Evolutionary conservation across 2,888 invertebrate species (phyloP), one percentile per base, ranked within the genome.

Genomic region (Caenorhabditis imperialis): DNA sequence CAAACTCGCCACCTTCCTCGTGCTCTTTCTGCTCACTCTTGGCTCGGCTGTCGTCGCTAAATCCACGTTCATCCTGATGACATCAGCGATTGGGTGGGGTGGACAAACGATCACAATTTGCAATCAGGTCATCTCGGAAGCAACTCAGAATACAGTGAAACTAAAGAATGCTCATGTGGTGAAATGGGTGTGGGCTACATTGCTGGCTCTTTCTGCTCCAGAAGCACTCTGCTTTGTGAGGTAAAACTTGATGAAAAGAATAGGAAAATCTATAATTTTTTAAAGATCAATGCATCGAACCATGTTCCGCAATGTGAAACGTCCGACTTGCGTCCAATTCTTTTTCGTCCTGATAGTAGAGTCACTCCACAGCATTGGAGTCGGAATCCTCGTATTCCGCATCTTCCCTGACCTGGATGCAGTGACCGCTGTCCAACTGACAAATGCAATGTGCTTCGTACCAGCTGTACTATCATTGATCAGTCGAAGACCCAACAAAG

Each of bases 351-450:
- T 94, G 81, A 86, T 94, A 48, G 93, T 94, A 88, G 97, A 98
- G 90, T 93, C 94, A 3, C 91, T 94, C 53, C 95, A 96, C 88
- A 93, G 94, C 0, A 90, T 94, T 67, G 98, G 98, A 30, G 90
- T 95, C 79, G 94, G 93, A 0, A 89, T 96, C 40, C 91, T 98
- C 79, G 93, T 95, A 85, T 94, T 95, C 89, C 92, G 93, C 75
- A 92, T 97, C 48, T 91, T 98, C 53, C 97, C 98, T 0, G 93
- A 94, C 88, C 89, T 97, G 81, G 96, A 98, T 89, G 94, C 95
- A 5, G 93, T 96, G 61, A 94, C 95, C 89, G 84, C 85, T 12
- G 94, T 95, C 37, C 96, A 96, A 94, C 90, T 98, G 79, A 96
- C 96, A 25, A 96, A 96, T 89, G 96, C 96, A 85, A 92, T 97